phyloP scores from a whole-genome alignment of 2,888 invertebrate species.

The Parochlus steinenii region DNA sequence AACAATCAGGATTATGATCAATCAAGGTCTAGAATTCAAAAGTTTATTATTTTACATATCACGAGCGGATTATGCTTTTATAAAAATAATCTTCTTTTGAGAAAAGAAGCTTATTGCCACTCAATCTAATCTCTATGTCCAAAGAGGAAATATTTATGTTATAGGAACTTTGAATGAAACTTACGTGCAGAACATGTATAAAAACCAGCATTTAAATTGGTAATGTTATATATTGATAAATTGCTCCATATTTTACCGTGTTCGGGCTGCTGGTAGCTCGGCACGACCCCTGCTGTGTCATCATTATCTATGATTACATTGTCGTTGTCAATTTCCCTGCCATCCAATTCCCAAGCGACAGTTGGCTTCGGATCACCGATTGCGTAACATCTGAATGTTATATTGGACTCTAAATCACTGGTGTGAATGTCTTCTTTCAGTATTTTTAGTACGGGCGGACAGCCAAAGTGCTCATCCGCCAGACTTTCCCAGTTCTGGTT shows the following conservation, averaged over 20 bases:
- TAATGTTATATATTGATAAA: conserved; percentile 66
- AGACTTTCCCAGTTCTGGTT: conserved; percentile 64
- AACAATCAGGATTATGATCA: too few relatives aligned
- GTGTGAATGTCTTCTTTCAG: conserved; percentile 38
- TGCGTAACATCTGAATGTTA: conserved; percentile 65
- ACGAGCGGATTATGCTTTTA: too few relatives aligned
- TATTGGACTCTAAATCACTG: conserved; percentile 67
- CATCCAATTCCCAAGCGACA: conserved; percentile 69
- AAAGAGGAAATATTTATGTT: too few relatives aligned
- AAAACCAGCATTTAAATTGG: conserved; percentile 65
- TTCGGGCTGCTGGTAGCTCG: too few relatives aligned
- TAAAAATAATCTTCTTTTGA: too few relatives aligned
- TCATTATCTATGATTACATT: conserved; percentile 34
- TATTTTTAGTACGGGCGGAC: conserved; percentile 55
- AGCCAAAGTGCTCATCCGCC: conserved; percentile 60
- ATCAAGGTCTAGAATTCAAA: too few relatives aligned
- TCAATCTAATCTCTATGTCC: too few relatives aligned
- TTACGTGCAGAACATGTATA: conserved; percentile 64
- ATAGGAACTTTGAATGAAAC: too few relatives aligned
- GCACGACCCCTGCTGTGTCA: too few relatives aligned
- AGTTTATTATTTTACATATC: too few relatives aligned
- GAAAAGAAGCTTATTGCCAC: too few relatives aligned
- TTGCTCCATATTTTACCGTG: conserved; percentile 50
- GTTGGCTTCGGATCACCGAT: conserved; percentile 71
- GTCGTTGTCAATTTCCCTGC: conserved; percentile 38